phyloP scores from a whole-genome alignment of 1,140 invertebrate species.

The Drosophila burlai region DNA sequence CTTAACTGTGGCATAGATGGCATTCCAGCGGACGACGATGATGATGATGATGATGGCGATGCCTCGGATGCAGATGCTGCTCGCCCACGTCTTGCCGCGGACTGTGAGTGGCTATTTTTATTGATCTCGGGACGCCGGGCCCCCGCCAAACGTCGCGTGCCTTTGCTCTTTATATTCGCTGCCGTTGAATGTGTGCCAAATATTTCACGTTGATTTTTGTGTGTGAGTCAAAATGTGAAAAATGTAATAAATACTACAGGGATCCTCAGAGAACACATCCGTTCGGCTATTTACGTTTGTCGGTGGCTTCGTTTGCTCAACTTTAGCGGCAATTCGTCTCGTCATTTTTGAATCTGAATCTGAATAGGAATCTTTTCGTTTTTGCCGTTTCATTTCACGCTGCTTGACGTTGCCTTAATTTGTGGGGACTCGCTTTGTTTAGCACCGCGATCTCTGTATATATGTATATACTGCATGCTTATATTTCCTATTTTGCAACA shows the following conservation, averaged over 20 bases:
- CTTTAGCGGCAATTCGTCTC: constrained; percentile 50
- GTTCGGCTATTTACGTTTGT: constrained; percentile 11
- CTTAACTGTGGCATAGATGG: constrained; percentile 56
- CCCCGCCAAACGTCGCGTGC: constrained; percentile 57
- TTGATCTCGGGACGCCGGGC: constrained; percentile 35
- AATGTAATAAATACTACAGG: constrained; percentile 53
- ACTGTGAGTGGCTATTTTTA: constrained; percentile 52
- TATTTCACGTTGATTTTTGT: constrained; percentile 60
- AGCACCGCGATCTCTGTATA: constrained; percentile 20
- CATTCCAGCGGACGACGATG: constrained; percentile 39
- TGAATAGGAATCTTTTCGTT: constrained; percentile 5
- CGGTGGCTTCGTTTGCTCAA: constrained; percentile 32
- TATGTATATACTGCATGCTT: constrained; percentile 4
- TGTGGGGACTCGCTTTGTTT: constrained; percentile 62
- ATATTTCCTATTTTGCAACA: constrained; percentile 73
- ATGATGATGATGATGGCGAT: constrained; percentile 14
- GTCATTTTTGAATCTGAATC: constrained; percentile 18
- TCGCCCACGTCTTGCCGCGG: constrained; percentile 42
- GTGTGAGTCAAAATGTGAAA: constrained; percentile 40
- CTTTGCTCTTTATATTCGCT: constrained; percentile 26
- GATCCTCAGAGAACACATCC: constrained; percentile 19
- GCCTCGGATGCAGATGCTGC: constrained; percentile 22
- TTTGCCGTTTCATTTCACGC: constrained; percentile 59
- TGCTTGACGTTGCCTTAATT: constrained; percentile 66
- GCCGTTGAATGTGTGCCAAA: constrained; percentile 71